These are phyloP conservation scores for Panthera leo DNA, from an alignment of 2,113 vertebrate genomes.

Conservation along the genomic window DNA sequence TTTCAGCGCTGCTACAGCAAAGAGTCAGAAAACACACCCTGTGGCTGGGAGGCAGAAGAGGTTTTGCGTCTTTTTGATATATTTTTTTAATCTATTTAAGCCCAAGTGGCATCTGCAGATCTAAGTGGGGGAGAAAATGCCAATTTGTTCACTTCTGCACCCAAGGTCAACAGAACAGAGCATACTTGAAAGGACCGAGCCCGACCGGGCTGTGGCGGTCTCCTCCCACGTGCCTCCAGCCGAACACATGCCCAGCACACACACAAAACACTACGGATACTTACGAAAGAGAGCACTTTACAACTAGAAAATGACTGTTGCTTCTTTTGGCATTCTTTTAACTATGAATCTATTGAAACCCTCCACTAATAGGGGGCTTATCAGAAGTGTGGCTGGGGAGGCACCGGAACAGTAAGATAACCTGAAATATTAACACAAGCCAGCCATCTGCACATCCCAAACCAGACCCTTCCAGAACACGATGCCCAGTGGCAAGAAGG, in stretches of 20 bases:
- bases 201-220: fast-evolving
- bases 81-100: not conserved
- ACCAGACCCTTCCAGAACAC: not conserved
- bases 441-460: not conserved
- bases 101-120: not conserved
- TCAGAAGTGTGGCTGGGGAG: not conserved
- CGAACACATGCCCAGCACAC: not conserved
- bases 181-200: not conserved
- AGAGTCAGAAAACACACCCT: not conserved
- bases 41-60: not conserved
- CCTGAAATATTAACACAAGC: not conserved
- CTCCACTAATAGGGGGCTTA: not conserved
- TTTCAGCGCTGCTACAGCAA: not conserved
- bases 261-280: not conserved
- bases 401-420: not conserved
- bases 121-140: not conserved
- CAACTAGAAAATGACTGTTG: conserved; percentile 31
- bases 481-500: not conserved
- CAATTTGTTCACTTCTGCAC: not conserved
- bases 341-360: not conserved
- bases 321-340: not conserved
- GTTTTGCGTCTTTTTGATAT: not conserved
- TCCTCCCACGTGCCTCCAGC: not conserved
- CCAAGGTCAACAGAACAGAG: not conserved
- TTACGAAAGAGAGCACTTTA: conserved; percentile 29